Conservation (phyloP, 2,113 vertebrate species). For the Ivindomyrus marchei region DNA sequence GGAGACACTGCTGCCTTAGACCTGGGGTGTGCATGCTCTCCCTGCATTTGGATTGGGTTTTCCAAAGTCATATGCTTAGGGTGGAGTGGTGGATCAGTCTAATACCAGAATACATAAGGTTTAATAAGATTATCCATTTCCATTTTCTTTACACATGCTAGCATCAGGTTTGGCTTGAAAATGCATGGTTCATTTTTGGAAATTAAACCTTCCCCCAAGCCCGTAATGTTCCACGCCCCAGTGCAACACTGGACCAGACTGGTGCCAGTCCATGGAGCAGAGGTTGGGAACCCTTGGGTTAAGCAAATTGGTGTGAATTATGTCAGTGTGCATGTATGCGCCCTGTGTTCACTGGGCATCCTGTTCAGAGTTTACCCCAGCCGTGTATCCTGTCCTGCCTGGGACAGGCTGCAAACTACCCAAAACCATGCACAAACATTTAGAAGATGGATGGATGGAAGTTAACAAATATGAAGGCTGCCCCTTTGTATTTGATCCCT, state of each 20-base stretch:
- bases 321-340: background rate
- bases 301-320: background rate
- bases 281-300: background rate
- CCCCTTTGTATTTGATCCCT: background rate
- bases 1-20: background rate
- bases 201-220: background rate
- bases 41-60: background rate
- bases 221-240: background rate
- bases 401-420: background rate
- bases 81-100: background rate
- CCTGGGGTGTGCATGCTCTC: background rate
- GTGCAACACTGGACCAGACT: background rate
- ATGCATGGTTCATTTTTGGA: background rate
- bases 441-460: background rate
- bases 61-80: background rate
- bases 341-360: background rate
- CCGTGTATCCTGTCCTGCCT: background rate
- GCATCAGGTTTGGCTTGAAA: background rate
- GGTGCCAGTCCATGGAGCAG: background rate
- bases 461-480: background rate
- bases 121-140: background rate
- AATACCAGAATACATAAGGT: background rate
- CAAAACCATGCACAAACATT: background rate
- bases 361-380: background rate
- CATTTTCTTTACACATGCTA: background rate